phyloP scores from a whole-genome alignment of 2,113 vertebrate genomes.

The Gymnogyps californianus region DNA sequence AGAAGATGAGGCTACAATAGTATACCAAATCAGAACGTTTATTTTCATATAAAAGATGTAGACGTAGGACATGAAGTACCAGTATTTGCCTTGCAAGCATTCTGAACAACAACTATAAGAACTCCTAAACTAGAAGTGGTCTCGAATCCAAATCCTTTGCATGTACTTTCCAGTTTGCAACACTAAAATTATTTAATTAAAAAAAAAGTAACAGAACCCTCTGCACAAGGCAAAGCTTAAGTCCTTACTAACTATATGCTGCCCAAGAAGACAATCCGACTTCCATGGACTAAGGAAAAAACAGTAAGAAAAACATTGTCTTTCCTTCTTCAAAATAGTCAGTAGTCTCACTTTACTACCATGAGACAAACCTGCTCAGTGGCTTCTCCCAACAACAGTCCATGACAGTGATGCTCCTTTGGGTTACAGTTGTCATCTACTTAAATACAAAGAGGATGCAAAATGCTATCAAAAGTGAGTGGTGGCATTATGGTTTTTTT shows the following conservation, averaged over 20 bases:
- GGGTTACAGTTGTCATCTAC: background rate
- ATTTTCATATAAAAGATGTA: background rate
- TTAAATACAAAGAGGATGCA: background rate
- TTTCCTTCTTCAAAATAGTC: background rate
- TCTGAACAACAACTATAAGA: background rate
- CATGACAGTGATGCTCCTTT: background rate
- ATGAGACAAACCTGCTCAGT: background rate
- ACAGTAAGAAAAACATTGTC: background rate
- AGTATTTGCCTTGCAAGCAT: background rate
- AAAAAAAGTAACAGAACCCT: background rate
- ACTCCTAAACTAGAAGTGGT: background rate
- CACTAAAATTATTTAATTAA: background rate
- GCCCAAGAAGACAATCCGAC: background rate
- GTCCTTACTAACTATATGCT: background rate
- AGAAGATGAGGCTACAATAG: background rate
- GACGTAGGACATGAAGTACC: background rate
- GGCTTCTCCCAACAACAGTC: background rate
- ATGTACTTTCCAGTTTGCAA: background rate
- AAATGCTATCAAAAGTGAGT: background rate
- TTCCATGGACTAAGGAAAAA: background rate
- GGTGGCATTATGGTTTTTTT: background rate
- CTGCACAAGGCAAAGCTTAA: background rate
- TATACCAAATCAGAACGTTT: background rate
- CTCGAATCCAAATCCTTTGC: background rate
- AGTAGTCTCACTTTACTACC: background rate